phyloP scores from a whole-genome alignment of 2,797 vertebrate genomes.

The Micrastur ruficollis region DNA sequence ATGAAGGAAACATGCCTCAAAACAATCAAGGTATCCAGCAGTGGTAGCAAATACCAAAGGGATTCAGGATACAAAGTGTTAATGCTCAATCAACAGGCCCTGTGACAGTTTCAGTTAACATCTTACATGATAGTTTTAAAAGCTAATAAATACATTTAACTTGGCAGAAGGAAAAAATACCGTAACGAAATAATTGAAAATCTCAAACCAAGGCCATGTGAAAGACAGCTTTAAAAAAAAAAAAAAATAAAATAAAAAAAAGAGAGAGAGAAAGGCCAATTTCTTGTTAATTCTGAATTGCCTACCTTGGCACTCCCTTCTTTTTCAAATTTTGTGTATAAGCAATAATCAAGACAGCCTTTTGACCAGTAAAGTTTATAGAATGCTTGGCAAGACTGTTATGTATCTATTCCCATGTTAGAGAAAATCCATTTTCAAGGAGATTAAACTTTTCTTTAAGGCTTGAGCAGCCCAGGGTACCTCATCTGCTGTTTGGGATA shows the following conservation, averaged over 20 bases:
- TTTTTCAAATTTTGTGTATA: conserved; percentile 14
- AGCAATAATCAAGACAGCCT: conserved; percentile 7
- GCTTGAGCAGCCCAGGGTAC: not conserved
- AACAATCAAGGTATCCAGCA: not conserved
- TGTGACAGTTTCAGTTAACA: not conserved
- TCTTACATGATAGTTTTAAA: not conserved
- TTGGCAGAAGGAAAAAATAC: not conserved
- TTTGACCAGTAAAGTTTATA: conserved; percentile 33
- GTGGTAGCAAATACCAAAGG: not conserved
- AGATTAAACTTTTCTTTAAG: conserved; percentile 50
- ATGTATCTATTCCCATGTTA: conserved; percentile 32
- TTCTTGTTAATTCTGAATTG: not conserved
- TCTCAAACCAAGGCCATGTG: not conserved
- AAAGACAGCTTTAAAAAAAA: not conserved
- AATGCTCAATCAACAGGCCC: not conserved
- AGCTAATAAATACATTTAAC: not conserved
- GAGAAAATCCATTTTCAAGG: conserved; percentile 38
- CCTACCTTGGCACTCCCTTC: conserved; percentile 21
- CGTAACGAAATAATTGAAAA: not conserved
- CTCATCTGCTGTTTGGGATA: conserved; percentile 32
- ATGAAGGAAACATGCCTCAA: not conserved
- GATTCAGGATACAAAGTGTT: not conserved
- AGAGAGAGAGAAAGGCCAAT: not conserved
- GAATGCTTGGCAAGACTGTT: not conserved
- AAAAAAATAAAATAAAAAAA: no score